These are phyloP conservation scores for Charanyca ferruginea DNA, from an alignment of 2,888 invertebrate genomes.

Conservation along the genomic window DNA sequence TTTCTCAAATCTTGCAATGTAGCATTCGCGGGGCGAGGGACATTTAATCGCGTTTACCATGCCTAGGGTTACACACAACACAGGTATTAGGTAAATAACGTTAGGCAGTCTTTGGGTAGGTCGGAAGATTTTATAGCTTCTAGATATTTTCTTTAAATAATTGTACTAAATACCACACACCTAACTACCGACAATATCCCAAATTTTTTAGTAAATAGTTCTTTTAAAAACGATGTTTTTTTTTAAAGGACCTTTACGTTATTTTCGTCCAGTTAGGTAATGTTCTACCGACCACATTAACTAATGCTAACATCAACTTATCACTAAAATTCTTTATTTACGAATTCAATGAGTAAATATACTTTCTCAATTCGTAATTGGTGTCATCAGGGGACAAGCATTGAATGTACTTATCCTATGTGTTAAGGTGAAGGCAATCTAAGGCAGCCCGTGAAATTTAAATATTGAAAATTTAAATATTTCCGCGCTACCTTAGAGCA, in stretches of 20 bases:
- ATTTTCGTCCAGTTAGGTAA: slow-evolving; percentile 66
- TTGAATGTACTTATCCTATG: slow-evolving; percentile 70
- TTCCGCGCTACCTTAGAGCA: slow-evolving; percentile 9
- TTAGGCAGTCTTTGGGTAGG: slow-evolving; percentile 91
- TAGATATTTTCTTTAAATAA: slow-evolving; percentile 78
- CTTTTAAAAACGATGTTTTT: slow-evolving; percentile 30
- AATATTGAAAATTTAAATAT: slow-evolving; percentile 13
- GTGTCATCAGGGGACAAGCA: slow-evolving; percentile 81
- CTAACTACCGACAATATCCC: slow-evolving; percentile 78
- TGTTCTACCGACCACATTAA: slow-evolving; percentile 87
- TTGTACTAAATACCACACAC: slow-evolving; percentile 79
- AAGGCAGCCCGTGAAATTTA: slow-evolving; percentile 3
- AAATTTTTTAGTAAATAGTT: slow-evolving; percentile 60
- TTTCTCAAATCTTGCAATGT: slow-evolving; percentile 81
- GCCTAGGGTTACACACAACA: slow-evolving; percentile 85
- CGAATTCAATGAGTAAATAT: slow-evolving; percentile 72
- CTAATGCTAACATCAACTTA: slow-evolving; percentile 88
- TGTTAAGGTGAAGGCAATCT: slow-evolving; percentile 27
- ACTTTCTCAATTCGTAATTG: slow-evolving; percentile 75
- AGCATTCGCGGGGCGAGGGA: slow-evolving; percentile 83
- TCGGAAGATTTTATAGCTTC: slow-evolving; percentile 90
- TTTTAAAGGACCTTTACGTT: slow-evolving; percentile 60
- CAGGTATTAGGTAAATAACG: slow-evolving; percentile 85
- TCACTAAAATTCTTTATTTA: slow-evolving; percentile 72
- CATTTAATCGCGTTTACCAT: slow-evolving; percentile 72